phyloP scores from a whole-genome alignment of 35 echinoderm and acorn worm species.

The Holothuria glaberrima region DNA sequence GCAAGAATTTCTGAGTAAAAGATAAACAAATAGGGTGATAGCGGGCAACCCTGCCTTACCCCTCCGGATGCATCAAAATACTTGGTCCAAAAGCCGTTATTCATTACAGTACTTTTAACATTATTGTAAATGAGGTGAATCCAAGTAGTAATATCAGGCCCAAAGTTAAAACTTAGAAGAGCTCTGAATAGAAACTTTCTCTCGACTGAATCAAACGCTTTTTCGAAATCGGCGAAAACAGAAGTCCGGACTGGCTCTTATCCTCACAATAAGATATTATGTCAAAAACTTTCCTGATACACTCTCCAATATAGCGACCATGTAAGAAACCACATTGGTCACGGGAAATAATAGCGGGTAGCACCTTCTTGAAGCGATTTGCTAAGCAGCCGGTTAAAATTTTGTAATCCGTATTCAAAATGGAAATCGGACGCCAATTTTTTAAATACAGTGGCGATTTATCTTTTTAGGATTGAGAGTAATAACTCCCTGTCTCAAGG shows the following conservation, averaged over 20 bases:
- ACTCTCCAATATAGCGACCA: background rate
- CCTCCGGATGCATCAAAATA: constrained; percentile 5
- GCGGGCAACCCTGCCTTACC: background rate
- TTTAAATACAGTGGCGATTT: constrained; percentile 22
- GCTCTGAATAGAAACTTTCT: background rate
- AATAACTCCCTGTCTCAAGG: constrained; percentile 7
- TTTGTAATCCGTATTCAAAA: constrained; percentile 12
- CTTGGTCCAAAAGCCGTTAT: constrained; percentile 17
- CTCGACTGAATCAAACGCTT: background rate
- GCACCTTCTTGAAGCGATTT: constrained; percentile 17
- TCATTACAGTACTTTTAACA: constrained; percentile 1
- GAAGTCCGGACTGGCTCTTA: background rate
- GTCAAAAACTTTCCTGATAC: background rate
- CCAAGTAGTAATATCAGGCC: background rate
- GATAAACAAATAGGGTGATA: constrained; percentile 20
- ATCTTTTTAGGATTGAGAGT: constrained; percentile 35
- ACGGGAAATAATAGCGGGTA: background rate
- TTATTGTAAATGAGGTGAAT: background rate
- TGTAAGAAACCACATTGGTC: constrained; percentile 31
- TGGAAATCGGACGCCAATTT: background rate
- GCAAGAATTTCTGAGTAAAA: constrained; percentile 22
- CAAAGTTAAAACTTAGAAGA: background rate
- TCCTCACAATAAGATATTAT: background rate
- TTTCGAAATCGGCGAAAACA: constrained; percentile 14
- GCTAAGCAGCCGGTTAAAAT: constrained; percentile 3